A percentile compares a stretch with the other conserved stretches of the same genome.
These are phyloP conservation scores for Dendrolimus pini DNA, from an alignment of 2,888 invertebrate genomes.

Conservation along the genomic window DNA sequence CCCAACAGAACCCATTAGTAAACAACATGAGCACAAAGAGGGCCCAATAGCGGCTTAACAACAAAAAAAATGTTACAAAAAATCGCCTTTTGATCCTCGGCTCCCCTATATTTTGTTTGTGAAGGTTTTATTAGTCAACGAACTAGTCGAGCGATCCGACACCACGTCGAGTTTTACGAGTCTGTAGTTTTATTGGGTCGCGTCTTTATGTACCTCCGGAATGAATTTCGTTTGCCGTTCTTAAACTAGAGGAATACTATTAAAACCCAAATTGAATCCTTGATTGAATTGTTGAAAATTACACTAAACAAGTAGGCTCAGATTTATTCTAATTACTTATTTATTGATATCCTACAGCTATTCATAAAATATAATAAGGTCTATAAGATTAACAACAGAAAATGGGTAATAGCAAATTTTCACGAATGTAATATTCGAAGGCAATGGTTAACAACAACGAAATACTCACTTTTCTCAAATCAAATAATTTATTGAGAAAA, in stretches of 20 bases:
- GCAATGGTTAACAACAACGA: too few relatives aligned
- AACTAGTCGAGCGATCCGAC: constrained; percentile 53
- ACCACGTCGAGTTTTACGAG: constrained; percentile 22
- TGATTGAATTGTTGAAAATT: neutral
- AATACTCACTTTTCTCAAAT: too few relatives aligned
- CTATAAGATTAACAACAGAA: too few relatives aligned
- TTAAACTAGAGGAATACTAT: neutral
- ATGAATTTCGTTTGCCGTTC: neutral
- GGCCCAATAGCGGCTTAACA: constrained; percentile 64
- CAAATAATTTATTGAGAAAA: too few relatives aligned
- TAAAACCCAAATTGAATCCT: neutral
- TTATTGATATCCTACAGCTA: too few relatives aligned
- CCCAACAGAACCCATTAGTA: constrained; percentile 76
- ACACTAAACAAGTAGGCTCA: neutral
- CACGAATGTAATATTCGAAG: too few relatives aligned
- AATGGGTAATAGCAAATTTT: too few relatives aligned
- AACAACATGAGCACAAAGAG: constrained; percentile 72
- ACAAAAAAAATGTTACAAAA: constrained; percentile 66
- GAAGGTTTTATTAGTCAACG: constrained; percentile 66
- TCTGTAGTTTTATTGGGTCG: constrained; percentile 20
- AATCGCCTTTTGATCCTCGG: constrained; percentile 69
- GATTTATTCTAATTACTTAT: too few relatives aligned
- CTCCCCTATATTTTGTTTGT: constrained; percentile 64
- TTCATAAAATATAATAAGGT: too few relatives aligned
- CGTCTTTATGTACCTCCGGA: constrained; percentile 10